phyloP scores from a whole-genome alignment of 2,797 vertebrate genomes.

The Myotis vivesi region DNA sequence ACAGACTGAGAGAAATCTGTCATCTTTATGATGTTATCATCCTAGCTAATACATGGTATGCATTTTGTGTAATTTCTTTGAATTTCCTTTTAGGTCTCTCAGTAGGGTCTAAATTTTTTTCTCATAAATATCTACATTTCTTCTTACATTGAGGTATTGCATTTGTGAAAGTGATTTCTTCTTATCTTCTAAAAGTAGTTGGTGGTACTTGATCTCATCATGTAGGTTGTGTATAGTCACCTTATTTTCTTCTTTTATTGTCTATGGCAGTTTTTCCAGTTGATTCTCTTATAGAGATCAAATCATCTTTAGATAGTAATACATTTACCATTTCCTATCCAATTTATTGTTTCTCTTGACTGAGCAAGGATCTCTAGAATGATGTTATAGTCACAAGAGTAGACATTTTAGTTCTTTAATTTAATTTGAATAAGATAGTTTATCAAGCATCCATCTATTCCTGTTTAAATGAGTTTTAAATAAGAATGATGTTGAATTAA shows the following conservation, averaged over 20 bases:
- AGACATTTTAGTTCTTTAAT: constrained; percentile 23
- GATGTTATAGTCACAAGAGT: neutral
- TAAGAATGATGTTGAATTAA: constrained; percentile 32
- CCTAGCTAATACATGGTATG: neutral
- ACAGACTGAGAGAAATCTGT: neutral
- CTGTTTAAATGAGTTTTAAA: neutral
- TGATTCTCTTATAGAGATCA: neutral
- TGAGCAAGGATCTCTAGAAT: neutral
- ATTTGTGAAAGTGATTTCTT: neutral
- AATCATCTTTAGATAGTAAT: neutral
- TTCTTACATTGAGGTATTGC: neutral
- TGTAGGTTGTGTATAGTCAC: neutral
- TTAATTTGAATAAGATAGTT: constrained; percentile 32
- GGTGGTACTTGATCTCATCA: neutral
- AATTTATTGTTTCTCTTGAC: neutral
- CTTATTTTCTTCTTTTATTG: neutral
- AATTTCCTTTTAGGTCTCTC: neutral
- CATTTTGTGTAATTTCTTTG: neutral
- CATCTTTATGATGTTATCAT: neutral
- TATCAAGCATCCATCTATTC: neutral
- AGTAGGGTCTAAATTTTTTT: neutral
- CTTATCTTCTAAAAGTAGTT: neutral
- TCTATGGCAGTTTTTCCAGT: neutral
- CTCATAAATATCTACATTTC: neutral
- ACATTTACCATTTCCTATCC: neutral